phyloP scores from a whole-genome alignment of 2,888 invertebrate species.

The Apamea epomidion region DNA sequence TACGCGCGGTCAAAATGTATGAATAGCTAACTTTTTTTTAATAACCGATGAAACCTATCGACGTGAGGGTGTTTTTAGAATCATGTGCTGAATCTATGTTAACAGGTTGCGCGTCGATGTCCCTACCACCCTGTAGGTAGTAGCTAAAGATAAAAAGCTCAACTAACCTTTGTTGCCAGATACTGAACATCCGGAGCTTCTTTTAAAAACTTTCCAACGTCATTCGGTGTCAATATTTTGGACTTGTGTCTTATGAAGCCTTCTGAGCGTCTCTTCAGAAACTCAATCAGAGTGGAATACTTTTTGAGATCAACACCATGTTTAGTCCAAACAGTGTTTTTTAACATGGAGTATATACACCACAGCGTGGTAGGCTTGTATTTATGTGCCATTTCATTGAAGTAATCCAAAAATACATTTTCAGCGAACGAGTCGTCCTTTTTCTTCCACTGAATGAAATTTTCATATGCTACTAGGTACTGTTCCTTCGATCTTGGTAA shows the following conservation, averaged over 20 bases:
- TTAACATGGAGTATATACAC: slow-evolving; percentile 23
- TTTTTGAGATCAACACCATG: slow-evolving; percentile 22
- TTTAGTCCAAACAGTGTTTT: slow-evolving; percentile 16
- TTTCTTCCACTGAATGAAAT: slow-evolving; percentile 25
- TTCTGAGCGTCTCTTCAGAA: background rate
- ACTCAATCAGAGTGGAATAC: slow-evolving; percentile 3
- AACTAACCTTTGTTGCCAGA: slow-evolving; percentile 32
- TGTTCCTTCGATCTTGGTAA: background rate
- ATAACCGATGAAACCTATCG: no score
- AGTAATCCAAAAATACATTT: slow-evolving; percentile 15
- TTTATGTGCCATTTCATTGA: slow-evolving; percentile 9
- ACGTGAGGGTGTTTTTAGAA: no score
- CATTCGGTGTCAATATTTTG: slow-evolving; percentile 18
- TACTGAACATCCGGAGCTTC: slow-evolving; percentile 30
- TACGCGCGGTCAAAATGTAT: no score
- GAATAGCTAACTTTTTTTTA: no score
- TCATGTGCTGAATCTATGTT: no score
- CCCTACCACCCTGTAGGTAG: no score
- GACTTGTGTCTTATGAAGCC: background rate
- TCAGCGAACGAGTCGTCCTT: slow-evolving; percentile 8
- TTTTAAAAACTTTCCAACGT: slow-evolving; percentile 29
- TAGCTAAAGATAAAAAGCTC: background rate
- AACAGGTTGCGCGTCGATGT: no score
- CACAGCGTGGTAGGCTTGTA: slow-evolving; percentile 25
- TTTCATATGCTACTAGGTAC: background rate